Percentiles rank a stretch among this genome's conserved stretches.
phyloP scores from a whole-genome alignment of 1,140 invertebrate species.

The Probaryconus sp. region DNA sequence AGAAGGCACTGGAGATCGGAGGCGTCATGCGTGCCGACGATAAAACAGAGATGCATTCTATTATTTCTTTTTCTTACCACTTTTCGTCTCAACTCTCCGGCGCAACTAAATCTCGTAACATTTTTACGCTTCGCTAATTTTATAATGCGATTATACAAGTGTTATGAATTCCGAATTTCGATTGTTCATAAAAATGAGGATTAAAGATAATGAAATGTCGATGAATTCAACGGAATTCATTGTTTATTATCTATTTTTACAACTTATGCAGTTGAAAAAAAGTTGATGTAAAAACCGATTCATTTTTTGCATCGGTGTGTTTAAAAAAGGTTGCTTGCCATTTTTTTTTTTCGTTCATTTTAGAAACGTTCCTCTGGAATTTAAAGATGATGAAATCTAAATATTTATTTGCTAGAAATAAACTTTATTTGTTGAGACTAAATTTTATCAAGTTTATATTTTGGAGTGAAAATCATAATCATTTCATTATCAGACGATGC shows the following conservation, averaged over 20 bases:
- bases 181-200: conserved; percentile 43
- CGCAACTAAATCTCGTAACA: conserved; percentile 33
- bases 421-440: too few relatives aligned
- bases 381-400: too few relatives aligned
- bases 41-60: conserved; percentile 37
- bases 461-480: too few relatives aligned
- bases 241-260: too few relatives aligned
- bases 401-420: too few relatives aligned
- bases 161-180: conserved; percentile 14
- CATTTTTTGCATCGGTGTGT: too few relatives aligned
- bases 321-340: neutral
- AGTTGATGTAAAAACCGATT: too few relatives aligned
- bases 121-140: conserved; percentile 33
- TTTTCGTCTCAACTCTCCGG: conserved; percentile 19
- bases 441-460: too few relatives aligned
- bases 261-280: too few relatives aligned
- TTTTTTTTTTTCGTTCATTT: neutral
- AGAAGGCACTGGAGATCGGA: conserved; percentile 16
- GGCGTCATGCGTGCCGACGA: conserved; percentile 32
- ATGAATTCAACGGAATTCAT: too few relatives aligned
- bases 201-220: conserved; percentile 16
- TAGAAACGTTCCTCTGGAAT: too few relatives aligned
- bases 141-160: conserved; percentile 41
- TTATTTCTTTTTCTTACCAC: conserved; percentile 20
- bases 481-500: too few relatives aligned